Evolutionary conservation across 2,113 vertebrate genomes (phyloP).

Genomic region (Chaetorhynchus papuensis): DNA sequence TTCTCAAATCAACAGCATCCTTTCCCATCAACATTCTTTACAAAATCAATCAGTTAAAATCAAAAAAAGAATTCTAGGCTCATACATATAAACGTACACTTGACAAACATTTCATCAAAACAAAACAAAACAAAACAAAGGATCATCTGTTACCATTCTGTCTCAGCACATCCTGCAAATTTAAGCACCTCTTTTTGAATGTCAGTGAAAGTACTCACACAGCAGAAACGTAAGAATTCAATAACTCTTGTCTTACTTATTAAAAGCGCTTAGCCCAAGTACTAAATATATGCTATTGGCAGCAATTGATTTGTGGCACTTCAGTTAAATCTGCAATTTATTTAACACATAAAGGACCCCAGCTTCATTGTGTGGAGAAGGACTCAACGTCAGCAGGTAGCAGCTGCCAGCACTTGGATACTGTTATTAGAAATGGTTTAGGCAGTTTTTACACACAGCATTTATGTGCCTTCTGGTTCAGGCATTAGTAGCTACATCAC

Average conservation of each 20-base stretch:
- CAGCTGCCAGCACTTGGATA: neutral
- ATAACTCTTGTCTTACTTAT: slow-evolving; percentile 10
- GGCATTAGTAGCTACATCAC: neutral
- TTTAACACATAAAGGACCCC: neutral
- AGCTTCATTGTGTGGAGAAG: neutral
- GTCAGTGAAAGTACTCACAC: neutral
- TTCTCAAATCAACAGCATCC: neutral
- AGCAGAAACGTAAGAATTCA: slow-evolving; percentile 29
- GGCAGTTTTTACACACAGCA: neutral
- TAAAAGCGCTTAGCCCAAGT: neutral
- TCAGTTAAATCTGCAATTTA: neutral
- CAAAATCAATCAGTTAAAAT: neutral
- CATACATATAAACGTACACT: neutral
- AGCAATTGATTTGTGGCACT: neutral
- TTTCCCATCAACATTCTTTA: neutral
- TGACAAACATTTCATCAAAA: neutral
- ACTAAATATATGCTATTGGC: neutral
- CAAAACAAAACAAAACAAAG: neutral
- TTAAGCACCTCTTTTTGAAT: neutral
- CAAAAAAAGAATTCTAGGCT: neutral
- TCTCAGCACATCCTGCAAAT: neutral
- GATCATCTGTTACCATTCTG: neutral
- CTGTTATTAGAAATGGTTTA: neutral
- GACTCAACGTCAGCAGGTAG: neutral
- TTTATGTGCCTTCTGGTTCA: neutral